Evolutionary conservation across 2,113 vertebrate genomes (phyloP), one percentile per base, ranked within the genome.

Genomic region (Cynoglossus semilaevis): DNA sequence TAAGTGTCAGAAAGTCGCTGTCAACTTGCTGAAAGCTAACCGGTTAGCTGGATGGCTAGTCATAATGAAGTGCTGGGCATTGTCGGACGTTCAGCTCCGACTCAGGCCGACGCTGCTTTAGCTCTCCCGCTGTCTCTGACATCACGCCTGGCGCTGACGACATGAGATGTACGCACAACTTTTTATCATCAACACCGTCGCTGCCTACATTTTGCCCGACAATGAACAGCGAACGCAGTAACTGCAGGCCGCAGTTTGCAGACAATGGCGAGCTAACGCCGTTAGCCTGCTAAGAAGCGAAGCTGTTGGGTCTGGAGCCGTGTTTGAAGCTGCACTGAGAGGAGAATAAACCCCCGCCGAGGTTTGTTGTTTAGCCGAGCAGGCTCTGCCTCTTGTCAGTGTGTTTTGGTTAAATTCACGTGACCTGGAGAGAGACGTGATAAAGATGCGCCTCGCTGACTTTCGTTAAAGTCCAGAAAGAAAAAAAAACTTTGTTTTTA

Each of bases 161-260:
- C 70, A 66, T 64, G 74, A 68, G 18, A 37, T 58, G 67, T 17
- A 64, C 18, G 69, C 44, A 15, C 46, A 72, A 67, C 59, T 58
- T 75, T 70, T 57, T 60, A 35, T 22, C 46, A 3, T 13, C 37
- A 9, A 38, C 53, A 57, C 64, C 17, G 57, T 43, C 62, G 67
- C 47, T 53, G 48, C 35, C 40, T 7, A 14, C 52, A 37, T 8
- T 8, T 16, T 47, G 40, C 22, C 46, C 40, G 17, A 71, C 35
- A 22, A 85, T 85, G 85, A 72, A 62, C 43, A 77, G 76, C 69
- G 67, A 86, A 65, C 74, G 82, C 51, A 81, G 81, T 64, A 74
- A 79, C 19, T 80, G 76, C 75, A 90, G 89, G 87, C 89, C 88
- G 63, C 70, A 72, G 70, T 36, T 44, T 56, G 72, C 72, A 83